phyloP scores from a whole-genome alignment of 2,797 vertebrate genomes.

The Spinibarbus caldwelli region DNA sequence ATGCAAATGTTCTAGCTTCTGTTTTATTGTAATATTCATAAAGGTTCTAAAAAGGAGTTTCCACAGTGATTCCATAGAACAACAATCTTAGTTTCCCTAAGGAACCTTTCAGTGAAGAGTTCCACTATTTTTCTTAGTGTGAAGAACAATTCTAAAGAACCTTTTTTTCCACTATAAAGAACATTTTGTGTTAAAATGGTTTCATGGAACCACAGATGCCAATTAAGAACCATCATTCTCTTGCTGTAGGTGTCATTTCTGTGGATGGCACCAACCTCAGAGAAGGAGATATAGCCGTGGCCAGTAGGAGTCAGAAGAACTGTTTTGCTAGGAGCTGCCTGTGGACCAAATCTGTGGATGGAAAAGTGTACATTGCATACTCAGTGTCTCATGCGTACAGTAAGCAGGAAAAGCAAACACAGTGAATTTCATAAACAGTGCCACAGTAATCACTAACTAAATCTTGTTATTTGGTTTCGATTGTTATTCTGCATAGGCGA shows the following conservation, averaged over 20 bases:
- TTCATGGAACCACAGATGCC: background rate
- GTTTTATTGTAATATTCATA: background rate
- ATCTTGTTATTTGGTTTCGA: background rate
- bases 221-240: background rate
- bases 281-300: slow-evolving; percentile 86
- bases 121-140: no score
- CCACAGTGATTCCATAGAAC: no score
- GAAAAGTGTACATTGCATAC: slow-evolving; percentile 83
- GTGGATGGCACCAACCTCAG: slow-evolving; percentile 74
- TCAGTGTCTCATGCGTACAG: slow-evolving; percentile 79
- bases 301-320: slow-evolving; percentile 73
- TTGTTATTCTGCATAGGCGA: slow-evolving; percentile 67
- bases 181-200: background rate
- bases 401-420: slow-evolving; percentile 61
- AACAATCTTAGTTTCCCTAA: background rate
- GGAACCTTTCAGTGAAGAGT: no score
- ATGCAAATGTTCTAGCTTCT: background rate
- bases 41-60: background rate
- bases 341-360: slow-evolving; percentile 85
- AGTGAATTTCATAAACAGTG: background rate
- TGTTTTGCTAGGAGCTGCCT: slow-evolving; percentile 82
- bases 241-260: slow-evolving; percentile 64
- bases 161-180: background rate
- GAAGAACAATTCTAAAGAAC: background rate
- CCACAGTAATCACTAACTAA: background rate